Evolutionary conservation across 2,113 vertebrate species (phyloP), one percentile per base, ranked within the genome.

Genomic region (Callopanchax toddi): DNA sequence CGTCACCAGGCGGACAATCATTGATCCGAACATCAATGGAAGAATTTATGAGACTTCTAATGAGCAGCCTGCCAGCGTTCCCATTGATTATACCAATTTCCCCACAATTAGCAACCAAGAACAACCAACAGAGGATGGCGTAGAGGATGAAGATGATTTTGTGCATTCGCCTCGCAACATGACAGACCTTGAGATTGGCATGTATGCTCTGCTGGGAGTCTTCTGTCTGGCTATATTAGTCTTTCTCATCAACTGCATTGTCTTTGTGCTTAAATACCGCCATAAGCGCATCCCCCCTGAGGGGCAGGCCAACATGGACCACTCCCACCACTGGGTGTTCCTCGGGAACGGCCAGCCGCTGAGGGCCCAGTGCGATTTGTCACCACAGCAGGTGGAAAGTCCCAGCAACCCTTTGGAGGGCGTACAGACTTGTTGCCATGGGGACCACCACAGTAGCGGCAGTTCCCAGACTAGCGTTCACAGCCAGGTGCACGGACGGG

Each of bases 241-340:
- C 71, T 99, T 99, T 84, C 96, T 99, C 75, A 99, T 99, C 92
- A 99, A 99, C 92, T 99, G 97, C 84, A 95, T 98, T 2, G 97
- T 99, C 40, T 99, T 99, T 5, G 97, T 98, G 81, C 92, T 99
- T 3, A 97, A 97, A 32, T 99, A 99, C 74, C 93, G 96, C 37
- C 96, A 98, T 78, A 99, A 99, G 87, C 91, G 96, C 40, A 96
- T 98, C 76, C 97, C 96, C 0, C 96, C 97, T 0, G 97, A 98
- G 70, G 97, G 97, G 32, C 96, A 99, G 89, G 96, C 96, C 91
- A 98, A 97, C 89, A 96, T 94, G 94, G 97, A 99, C 91, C 97
- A 98, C 52, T 98, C 97, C 2, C 97, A 99, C 80, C 97, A 99
- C 87, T 99, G 97, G 97, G 97, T 99, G 79, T 99, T 99, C 85